Base-by-base conservation (phyloP, 2,113 vertebrate species). In the Trogon melanurus region DNA sequence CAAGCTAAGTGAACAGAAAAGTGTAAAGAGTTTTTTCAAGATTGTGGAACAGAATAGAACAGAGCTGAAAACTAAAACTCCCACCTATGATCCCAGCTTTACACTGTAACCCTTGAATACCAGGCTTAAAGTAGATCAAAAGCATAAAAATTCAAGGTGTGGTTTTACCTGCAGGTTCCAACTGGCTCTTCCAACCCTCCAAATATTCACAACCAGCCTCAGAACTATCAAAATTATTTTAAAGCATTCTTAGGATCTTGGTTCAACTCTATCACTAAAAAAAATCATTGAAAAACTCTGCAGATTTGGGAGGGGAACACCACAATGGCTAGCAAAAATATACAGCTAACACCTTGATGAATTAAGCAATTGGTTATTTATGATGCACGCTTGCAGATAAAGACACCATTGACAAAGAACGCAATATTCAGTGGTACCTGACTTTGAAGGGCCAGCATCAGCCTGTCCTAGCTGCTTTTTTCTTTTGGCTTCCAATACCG, bases 401-500 rank as follows among this genome's bases (percentile, higher is more conserved):
- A 73, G 56, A 27, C 7, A 10, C 3, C 11, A 16, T 21, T 38
- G 61, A 75, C 44, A 53, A 62, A 70, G 30, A 56, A 47, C 15
- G 45, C 13, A 48, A 41, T 4, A 27, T 48, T 74, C 74, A 38
- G 27, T 4, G 26, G 44, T 98, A 98, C 98, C 98, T 98, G 97
- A 69, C 85, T 97, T 98, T 92, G 98, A 92, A 88, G 97, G 71
- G 17, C 93, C 96, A 65, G 20, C 70, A 61, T 98, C 98, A 34
- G 83, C 36, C 85, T 98, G 98, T 41, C 96, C 97, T 51, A 99
- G 98, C 51, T 98, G 98, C 29, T 98, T 99, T 96, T 98, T 99
- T 29, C 98, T 98, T 97, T 99, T 99, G 65, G 99, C 99, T 97
- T 99, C 99, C 97, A 98, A 91, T 12, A 99, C 99, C 29, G 99